Evolutionary conservation across 1,140 invertebrate species (phyloP).

Genomic region (Psix sp.): DNA sequence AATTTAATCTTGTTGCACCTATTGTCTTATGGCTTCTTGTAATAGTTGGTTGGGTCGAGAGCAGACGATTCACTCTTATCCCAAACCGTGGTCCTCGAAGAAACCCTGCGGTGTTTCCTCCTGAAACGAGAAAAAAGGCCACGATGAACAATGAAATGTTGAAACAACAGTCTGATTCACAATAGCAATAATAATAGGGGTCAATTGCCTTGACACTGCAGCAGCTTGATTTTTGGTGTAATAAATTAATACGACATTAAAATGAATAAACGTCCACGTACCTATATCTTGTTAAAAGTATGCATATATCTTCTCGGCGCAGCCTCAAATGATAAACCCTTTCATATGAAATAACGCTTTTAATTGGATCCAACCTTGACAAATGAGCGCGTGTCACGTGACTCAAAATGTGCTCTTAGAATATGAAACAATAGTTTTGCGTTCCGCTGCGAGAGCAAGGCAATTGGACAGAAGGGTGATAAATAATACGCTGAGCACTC

Average conservation of each 20-base stretch:
- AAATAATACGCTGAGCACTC: constrained; percentile 36
- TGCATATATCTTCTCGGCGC: constrained; percentile 69
- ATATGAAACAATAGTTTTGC: background rate
- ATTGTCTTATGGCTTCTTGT: constrained; percentile 35
- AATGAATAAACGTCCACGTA: constrained; percentile 73
- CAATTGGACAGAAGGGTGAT: constrained; percentile 24
- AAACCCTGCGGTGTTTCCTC: constrained; percentile 99
- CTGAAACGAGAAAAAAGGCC: constrained; percentile 83
- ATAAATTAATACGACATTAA: constrained; percentile 60
- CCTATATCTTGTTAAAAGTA: constrained; percentile 72
- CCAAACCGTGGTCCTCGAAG: constrained; percentile 98
- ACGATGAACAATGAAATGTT: background rate
- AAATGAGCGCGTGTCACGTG: constrained; percentile 17
- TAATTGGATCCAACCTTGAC: constrained; percentile 42
- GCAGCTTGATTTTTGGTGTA: constrained; percentile 17
- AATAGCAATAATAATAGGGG: constrained; percentile 77
- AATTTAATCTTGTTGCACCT: constrained; percentile 38
- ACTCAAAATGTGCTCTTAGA: constrained; percentile 36
- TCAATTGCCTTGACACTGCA: constrained; percentile 76
- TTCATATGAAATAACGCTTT: constrained; percentile 70
- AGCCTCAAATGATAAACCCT: constrained; percentile 77
- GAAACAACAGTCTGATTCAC: too few species aligned
- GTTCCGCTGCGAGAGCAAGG: background rate
- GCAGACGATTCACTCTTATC: constrained; percentile 79
- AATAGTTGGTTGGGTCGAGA: constrained; percentile 9